Evolutionary conservation across 2,888 invertebrate genomes (phyloP).

Genomic region (Lacanobia wlatinum): DNA sequence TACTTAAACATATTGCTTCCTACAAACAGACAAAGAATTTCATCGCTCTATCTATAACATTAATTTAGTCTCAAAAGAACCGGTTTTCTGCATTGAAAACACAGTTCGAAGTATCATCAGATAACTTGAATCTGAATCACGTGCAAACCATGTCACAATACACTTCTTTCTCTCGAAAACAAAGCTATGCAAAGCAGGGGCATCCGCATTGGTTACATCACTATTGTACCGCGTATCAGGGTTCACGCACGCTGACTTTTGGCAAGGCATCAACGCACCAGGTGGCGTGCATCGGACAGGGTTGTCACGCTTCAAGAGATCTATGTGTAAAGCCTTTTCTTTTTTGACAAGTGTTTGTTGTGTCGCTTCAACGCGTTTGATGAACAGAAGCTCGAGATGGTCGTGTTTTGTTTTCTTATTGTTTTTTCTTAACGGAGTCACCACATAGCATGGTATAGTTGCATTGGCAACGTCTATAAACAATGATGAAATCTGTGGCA

Average conservation of each 20-base stretch:
- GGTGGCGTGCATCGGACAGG: slow-evolving; percentile 50
- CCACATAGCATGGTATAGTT: neutral
- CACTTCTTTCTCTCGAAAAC: slow-evolving; percentile 39
- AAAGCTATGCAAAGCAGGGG: slow-evolving; percentile 38
- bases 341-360: slow-evolving; percentile 20
- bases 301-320: slow-evolving; percentile 44
- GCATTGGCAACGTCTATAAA: neutral
- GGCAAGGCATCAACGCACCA: slow-evolving; percentile 55
- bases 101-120: slow-evolving; percentile 24
- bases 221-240: slow-evolving; percentile 49
- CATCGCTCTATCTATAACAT: neutral
- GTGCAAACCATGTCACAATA: slow-evolving; percentile 40
- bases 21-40: neutral
- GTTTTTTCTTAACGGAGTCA: neutral
- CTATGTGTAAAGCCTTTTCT: slow-evolving; percentile 3
- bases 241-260: slow-evolving; percentile 63
- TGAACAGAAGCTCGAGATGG: neutral
- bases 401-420: slow-evolving; percentile 6
- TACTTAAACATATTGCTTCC: neutral
- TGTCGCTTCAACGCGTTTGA: slow-evolving; percentile 22
- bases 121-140: slow-evolving; percentile 44
- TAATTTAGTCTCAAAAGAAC: neutral
- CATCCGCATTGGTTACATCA: slow-evolving; percentile 54
- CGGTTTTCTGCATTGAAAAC: slow-evolving; percentile 13
- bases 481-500: neutral